Conservation (phyloP, 2,797 vertebrate species). For the Meda fulgida region DNA sequence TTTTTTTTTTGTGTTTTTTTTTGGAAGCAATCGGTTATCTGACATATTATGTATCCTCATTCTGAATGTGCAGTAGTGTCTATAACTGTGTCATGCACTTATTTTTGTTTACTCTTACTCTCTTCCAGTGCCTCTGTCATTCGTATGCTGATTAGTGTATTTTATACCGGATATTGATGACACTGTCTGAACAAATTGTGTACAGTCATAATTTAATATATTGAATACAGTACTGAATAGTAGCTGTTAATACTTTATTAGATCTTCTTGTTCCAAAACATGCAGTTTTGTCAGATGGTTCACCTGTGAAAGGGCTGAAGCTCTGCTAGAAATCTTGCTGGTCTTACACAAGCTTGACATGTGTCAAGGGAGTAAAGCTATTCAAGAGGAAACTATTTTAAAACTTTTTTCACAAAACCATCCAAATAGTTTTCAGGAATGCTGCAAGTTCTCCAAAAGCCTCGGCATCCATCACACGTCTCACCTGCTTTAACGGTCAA, state of each 20-base stretch:
- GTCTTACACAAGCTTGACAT: background rate
- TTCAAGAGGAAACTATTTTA: conserved; percentile 16
- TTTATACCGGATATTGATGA: background rate
- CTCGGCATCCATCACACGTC: background rate
- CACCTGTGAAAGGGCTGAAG: background rate
- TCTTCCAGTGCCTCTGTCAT: background rate
- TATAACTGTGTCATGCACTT: background rate
- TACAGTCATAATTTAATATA: background rate
- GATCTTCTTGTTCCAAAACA: background rate
- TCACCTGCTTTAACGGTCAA: background rate
- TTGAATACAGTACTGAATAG: background rate
- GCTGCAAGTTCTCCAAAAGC: background rate
- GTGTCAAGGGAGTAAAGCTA: background rate
- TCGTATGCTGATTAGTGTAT: background rate
- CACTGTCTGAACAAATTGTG: background rate
- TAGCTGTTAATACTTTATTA: background rate
- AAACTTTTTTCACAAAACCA: conserved; percentile 5
- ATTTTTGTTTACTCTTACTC: background rate
- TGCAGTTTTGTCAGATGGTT: conserved; percentile 1
- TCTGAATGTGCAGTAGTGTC: background rate
- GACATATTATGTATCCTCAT: background rate
- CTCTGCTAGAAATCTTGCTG: conserved; percentile 6
- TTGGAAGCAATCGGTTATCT: no score
- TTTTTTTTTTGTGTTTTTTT: no score
- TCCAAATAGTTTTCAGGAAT: conserved; percentile 32